phyloP scores from a whole-genome alignment of 2,888 invertebrate genomes.

The Hirudinaria manillensis region DNA sequence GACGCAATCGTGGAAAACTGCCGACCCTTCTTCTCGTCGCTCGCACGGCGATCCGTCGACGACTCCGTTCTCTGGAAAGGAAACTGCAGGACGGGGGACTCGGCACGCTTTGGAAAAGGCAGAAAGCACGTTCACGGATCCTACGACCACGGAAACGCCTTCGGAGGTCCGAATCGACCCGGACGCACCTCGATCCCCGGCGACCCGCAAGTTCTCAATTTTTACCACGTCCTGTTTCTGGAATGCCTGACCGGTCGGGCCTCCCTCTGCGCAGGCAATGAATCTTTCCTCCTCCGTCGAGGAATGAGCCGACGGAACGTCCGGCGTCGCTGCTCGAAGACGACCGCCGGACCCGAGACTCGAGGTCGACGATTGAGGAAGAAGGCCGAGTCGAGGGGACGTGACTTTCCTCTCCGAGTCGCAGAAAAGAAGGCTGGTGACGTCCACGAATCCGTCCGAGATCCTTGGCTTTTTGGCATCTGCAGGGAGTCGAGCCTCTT shows the following conservation, averaged over 20 bases:
- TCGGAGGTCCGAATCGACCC: not conserved
- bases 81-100: not conserved
- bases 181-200: not conserved
- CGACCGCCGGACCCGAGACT: not conserved
- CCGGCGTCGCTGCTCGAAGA: not conserved
- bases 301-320: not conserved
- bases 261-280: not conserved
- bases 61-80: too few species aligned
- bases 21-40: too few species aligned
- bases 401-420: not conserved
- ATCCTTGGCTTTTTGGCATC: not conserved
- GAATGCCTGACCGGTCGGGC: not conserved
- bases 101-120: not conserved
- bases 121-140: not conserved
- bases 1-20: too few species aligned
- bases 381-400: not conserved
- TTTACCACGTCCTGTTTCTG: not conserved
- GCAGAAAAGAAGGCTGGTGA: conserved; percentile 8
- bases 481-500: not conserved
- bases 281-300: not conserved
- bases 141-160: not conserved
- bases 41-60: too few species aligned
- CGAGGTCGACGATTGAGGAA: not conserved
- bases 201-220: not conserved
- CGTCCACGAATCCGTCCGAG: not conserved